Evolutionary conservation across 2,888 invertebrate species (phyloP), one percentile per base, ranked within the genome.

Genomic region (Nesidiocoris tenuis): DNA sequence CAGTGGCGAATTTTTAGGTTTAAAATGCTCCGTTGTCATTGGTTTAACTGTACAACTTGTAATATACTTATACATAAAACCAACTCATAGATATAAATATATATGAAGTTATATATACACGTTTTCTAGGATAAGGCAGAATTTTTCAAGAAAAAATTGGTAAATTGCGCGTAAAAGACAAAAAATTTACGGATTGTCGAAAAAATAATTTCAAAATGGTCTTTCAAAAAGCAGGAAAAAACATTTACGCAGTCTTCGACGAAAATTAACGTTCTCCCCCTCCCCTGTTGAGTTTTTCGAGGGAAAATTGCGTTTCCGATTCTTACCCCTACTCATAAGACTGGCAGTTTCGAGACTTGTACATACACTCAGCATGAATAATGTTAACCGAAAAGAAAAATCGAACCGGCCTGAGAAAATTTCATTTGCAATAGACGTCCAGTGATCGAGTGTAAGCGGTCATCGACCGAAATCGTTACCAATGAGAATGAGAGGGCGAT

Each of bases 341-440:
- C 78, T 77, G 78, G 78, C 76, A 77, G 77, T 78, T 77, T 39
- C 75, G 78, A 78, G 76, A 78, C 78, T 78, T 77, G 77, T 77
- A 78, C 68, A 78, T 78, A 78, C 78, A 78, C 78, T 25, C 59
- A 76, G 18, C 39, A 39, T 39, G 12, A 39, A 7, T 39, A 39
- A 7, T 39, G n/a, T n/a, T 12, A 3, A 12, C 39, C 39, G 39
- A 39, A 12, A 39, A 39, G 39, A 39, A 39, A 39, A 39, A n/a
- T n/a, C n/a, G n/a, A n/a, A n/a, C n/a, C n/a, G n/a, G n/a, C n/a
- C n/a, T n/a, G n/a, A n/a, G n/a, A n/a, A n/a, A n/a, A n/a, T n/a
- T n/a, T n/a, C n/a, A n/a, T n/a, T n/a, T n/a, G n/a, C n/a, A n/a
- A n/a, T n/a, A n/a, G n/a, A n/a, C n/a, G n/a, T n/a, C n/a, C n/a